These are phyloP conservation scores for Antheraea pernyi DNA, from an alignment of 1,140 invertebrate genomes.

Conservation along the genomic window DNA sequence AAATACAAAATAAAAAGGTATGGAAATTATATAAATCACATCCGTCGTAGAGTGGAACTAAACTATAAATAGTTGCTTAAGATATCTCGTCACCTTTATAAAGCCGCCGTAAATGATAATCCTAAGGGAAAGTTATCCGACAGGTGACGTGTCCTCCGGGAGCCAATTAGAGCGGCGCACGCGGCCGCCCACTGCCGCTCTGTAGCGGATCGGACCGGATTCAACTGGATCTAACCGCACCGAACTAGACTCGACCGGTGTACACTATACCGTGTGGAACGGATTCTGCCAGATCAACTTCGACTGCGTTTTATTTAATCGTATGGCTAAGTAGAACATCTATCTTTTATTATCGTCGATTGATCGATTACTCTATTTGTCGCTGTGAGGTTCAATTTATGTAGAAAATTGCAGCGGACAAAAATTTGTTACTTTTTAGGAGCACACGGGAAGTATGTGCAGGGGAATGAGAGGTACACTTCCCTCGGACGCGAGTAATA, in stretches of 20 bases:
- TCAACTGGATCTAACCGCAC: background rate
- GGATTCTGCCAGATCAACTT: background rate
- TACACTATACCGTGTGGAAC: background rate
- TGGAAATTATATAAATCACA: no score
- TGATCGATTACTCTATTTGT: no score
- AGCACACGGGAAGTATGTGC: no score
- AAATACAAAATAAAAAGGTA: no score
- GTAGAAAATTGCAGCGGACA: no score
- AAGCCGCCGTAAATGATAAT: background rate
- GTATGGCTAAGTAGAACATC: no score
- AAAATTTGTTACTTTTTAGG: no score
- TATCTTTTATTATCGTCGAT: no score
- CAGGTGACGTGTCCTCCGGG: background rate
- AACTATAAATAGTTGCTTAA: background rate
- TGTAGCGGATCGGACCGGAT: background rate
- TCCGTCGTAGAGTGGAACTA: background rate
- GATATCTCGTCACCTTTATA: background rate
- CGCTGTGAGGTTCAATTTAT: no score
- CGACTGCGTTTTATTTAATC: background rate
- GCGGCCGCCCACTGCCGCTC: background rate
- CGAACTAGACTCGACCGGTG: background rate
- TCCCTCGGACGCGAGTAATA: no score
- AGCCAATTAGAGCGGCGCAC: slow-evolving; percentile 1
- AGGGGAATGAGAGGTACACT: no score
- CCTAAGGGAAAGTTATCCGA: background rate